Evolutionary conservation across 2,113 vertebrate genomes (phyloP).

Genomic region (Butorides virescens): DNA sequence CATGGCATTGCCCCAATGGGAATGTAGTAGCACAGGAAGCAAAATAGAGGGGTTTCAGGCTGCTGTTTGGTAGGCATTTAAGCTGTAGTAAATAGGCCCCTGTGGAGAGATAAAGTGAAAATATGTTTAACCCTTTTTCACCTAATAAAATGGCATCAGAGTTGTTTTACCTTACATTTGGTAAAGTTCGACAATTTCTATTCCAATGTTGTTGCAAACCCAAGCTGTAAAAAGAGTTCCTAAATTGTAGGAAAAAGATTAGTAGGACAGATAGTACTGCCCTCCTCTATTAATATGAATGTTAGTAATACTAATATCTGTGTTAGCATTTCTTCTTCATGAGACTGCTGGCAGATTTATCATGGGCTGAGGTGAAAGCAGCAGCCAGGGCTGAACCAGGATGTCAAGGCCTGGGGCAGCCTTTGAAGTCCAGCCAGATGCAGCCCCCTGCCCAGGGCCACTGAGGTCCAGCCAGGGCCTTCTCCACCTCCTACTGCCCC

Average conservation of each 20-base stretch:
- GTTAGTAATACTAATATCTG: not conserved
- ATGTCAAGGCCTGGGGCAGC: not conserved
- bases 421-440: accelerated
- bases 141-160: not conserved
- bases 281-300: not conserved
- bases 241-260: not conserved
- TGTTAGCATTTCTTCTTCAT: not conserved
- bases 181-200: not conserved
- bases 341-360: not conserved
- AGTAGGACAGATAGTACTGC: not conserved
- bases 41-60: slow-evolving; percentile 52
- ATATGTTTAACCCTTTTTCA: slow-evolving; percentile 45
- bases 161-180: not conserved
- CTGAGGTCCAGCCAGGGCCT: accelerated
- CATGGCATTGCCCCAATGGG: slow-evolving; percentile 9
- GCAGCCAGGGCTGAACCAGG: accelerated
- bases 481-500: not conserved
- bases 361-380: not conserved
- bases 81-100: slow-evolving; percentile 54
- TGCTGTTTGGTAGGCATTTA: slow-evolving; percentile 56
- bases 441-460: accelerated
- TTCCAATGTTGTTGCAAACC: not conserved
- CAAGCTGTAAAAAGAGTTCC: not conserved
- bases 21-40: slow-evolving; percentile 36
- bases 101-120: slow-evolving; percentile 51